Conservation (phyloP, 30 jellyfish, hydroid and myxozoan genomes). For the Catostylus mosaicus region DNA sequence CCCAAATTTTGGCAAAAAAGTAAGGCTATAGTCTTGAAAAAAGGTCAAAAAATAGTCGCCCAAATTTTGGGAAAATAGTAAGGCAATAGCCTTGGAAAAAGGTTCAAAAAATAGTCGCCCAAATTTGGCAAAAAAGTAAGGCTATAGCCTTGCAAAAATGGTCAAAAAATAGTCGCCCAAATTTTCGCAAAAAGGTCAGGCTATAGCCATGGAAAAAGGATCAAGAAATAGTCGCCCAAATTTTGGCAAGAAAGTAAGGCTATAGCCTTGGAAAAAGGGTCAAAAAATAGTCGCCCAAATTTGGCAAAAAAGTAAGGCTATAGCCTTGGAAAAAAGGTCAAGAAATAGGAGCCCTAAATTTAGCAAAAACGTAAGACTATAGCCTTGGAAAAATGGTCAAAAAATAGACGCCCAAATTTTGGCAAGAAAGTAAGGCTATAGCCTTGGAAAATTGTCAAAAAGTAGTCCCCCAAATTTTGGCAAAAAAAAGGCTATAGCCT, state of each 20-base stretch:
- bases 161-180: too few species aligned
- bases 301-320: neutral
- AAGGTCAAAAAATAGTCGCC: too few species aligned
- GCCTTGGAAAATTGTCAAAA: neutral
- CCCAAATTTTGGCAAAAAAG: too few species aligned
- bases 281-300: neutral
- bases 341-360: neutral
- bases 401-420: neutral
- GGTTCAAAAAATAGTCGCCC: too few species aligned
- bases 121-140: too few species aligned
- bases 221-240: neutral
- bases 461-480: neutral
- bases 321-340: neutral
- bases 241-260: neutral
- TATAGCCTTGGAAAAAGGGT: neutral
- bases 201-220: neutral
- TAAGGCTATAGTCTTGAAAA: too few species aligned
- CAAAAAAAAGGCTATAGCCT: neutral
- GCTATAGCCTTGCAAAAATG: too few species aligned
- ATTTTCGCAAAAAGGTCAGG: neutral
- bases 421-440: conserved; percentile 15
- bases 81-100: too few species aligned
- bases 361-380: neutral
- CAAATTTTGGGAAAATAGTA: too few species aligned
- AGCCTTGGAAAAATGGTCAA: neutral